These are phyloP conservation scores for Diarsia brunnea DNA, from an alignment of 2,888 invertebrate genomes.

Conservation along the genomic window DNA sequence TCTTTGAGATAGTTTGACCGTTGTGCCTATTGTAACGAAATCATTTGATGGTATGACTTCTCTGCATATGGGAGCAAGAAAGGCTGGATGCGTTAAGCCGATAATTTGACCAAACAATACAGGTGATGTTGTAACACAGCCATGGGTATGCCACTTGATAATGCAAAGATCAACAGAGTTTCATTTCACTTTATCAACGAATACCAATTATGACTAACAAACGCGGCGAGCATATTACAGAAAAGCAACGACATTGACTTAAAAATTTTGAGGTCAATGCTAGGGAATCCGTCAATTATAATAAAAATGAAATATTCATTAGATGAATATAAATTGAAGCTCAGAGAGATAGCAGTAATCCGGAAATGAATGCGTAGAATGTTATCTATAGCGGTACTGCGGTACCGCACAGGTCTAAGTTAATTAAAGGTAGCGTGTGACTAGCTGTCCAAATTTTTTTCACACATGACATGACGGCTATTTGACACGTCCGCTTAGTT, in stretches of 20 bases:
- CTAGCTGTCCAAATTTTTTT: constrained; percentile 11
- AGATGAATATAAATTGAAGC: constrained; percentile 10
- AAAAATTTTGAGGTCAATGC: constrained; percentile 38
- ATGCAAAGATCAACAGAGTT: constrained; percentile 13
- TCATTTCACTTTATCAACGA: constrained; percentile 10
- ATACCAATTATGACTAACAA: not conserved
- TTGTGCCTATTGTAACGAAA: constrained; percentile 62
- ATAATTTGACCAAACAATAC: constrained; percentile 9
- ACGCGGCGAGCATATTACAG: constrained; percentile 1
- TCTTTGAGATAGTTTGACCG: constrained; percentile 67
- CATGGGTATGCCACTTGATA: not conserved
- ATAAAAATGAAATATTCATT: constrained; percentile 43
- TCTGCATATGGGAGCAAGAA: constrained; percentile 17
- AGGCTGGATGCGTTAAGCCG: constrained; percentile 21
- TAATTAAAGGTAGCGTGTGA: constrained; percentile 20
- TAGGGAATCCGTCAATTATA: constrained; percentile 20
- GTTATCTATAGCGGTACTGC: constrained; percentile 32
- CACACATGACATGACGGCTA: not conserved
- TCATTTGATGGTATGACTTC: constrained; percentile 48
- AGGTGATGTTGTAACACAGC: constrained; percentile 14
- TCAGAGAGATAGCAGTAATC: constrained; percentile 18
- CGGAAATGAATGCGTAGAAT: constrained; percentile 41
- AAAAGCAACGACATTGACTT: constrained; percentile 31
- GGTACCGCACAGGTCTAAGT: constrained; percentile 18
- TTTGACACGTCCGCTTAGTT: constrained; percentile 22